A percentile compares a stretch with the other conserved stretches of the same genome.
These are phyloP conservation scores for Nomada ruficornis DNA, from an alignment of 2,888 invertebrate genomes.

Conservation along the genomic window DNA sequence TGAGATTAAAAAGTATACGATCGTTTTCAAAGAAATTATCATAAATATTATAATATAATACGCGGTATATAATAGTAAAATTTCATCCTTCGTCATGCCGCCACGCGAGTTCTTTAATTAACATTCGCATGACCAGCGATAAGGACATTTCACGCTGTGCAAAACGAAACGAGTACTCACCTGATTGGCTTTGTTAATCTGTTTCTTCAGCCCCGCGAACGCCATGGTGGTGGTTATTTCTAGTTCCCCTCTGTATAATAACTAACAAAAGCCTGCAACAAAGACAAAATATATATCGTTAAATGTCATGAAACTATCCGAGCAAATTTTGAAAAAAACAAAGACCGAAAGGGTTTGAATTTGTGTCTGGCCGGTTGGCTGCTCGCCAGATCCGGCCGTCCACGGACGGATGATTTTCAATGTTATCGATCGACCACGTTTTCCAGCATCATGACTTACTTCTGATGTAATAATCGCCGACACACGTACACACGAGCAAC, in stretches of 20 bases:
- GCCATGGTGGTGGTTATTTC: constrained; percentile 90
- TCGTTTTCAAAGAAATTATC: too few relatives aligned
- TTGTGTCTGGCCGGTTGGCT: constrained; percentile 57
- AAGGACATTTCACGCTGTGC: not conserved
- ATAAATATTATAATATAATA: not conserved
- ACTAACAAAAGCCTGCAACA: constrained; percentile 53
- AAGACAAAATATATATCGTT: not conserved
- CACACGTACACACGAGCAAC: constrained; percentile 23
- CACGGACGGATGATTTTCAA: constrained; percentile 69
- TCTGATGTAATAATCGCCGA: constrained; percentile 64
- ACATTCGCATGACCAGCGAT: not conserved
- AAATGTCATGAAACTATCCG: not conserved
- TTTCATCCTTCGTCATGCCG: too few relatives aligned
- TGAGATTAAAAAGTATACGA: too few relatives aligned
- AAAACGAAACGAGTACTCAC: constrained; percentile 85
- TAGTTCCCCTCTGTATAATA: constrained; percentile 8
- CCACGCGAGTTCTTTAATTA: not conserved
- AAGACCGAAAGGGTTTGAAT: constrained; percentile 40
- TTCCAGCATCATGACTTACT: constrained; percentile 60
- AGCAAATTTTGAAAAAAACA: constrained; percentile 26
- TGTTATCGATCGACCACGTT: constrained; percentile 70
- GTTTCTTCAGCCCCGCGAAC: constrained; percentile 99
- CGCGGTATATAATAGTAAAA: not conserved
- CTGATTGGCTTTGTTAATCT: constrained; percentile 99
- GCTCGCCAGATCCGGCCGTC: constrained; percentile 55